These are phyloP conservation scores for Drosophila aff. DNA, from an alignment of 1,140 invertebrate species.

Conservation along the genomic window DNA sequence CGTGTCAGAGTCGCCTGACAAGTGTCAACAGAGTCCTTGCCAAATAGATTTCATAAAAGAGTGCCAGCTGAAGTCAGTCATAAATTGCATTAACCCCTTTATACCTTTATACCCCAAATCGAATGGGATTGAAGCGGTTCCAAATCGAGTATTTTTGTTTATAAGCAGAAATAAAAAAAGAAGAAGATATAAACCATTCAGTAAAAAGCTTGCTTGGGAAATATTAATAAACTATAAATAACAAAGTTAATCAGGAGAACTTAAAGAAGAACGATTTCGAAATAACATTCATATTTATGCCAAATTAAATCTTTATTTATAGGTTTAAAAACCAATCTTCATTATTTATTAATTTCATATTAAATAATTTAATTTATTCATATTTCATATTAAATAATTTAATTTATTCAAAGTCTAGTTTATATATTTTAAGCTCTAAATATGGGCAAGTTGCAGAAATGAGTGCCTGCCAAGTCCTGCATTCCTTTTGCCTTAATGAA, in stretches of 20 bases:
- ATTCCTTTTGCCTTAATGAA: not conserved
- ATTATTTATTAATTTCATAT: not conserved
- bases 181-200: too few relatives aligned
- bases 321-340: not conserved
- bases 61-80: slow-evolving; percentile 41
- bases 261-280: too few relatives aligned
- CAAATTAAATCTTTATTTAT: too few relatives aligned
- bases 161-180: not conserved
- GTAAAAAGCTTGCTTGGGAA: too few relatives aligned
- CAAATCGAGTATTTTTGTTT: not conserved
- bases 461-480: not conserved
- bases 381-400: not conserved
- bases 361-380: not conserved
- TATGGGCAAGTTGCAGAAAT: not conserved
- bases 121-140: slow-evolving; percentile 21
- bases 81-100: slow-evolving; percentile 51
- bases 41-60: slow-evolving; percentile 64
- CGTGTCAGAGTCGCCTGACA: slow-evolving; percentile 74
- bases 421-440: not conserved
- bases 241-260: too few relatives aligned
- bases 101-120: not conserved
- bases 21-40: slow-evolving; percentile 64
- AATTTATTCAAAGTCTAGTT: not conserved
- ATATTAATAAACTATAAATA: too few relatives aligned
- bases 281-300: too few relatives aligned